Percentiles rank a stretch among this genome's conserved stretches.
Conservation (phyloP, 2,113 vertebrate species). For the Alces alces region DNA sequence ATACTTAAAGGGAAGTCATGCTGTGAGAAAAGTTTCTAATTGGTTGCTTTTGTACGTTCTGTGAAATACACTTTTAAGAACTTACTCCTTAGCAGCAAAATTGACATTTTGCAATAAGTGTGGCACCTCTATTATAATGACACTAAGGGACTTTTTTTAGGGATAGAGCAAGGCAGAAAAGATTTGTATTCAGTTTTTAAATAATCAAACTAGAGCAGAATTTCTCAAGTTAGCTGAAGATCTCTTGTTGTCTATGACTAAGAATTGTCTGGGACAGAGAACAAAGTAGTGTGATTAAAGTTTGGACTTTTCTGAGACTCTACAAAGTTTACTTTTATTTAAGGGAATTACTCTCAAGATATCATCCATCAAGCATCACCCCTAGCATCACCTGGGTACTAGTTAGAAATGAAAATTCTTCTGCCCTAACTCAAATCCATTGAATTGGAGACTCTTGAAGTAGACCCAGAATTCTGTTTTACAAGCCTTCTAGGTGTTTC, state of each 20-base stretch:
- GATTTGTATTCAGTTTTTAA: conserved; percentile 23
- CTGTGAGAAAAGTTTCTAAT: conserved; percentile 29
- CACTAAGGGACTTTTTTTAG: not conserved
- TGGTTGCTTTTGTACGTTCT: conserved; percentile 34
- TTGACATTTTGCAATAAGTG: not conserved
- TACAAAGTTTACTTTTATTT: not conserved
- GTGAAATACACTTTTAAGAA: conserved; percentile 17
- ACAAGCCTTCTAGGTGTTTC: not conserved
- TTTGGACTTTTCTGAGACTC: not conserved
- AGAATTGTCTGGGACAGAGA: not conserved
- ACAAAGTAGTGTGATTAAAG: not conserved
- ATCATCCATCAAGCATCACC: not conserved
- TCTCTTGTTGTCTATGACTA: not conserved
- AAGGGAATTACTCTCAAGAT: not conserved
- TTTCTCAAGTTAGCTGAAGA: not conserved
- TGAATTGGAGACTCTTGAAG: not conserved
- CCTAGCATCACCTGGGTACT: not conserved
- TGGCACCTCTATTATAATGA: not conserved
- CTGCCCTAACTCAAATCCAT: not conserved
- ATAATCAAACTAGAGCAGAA: conserved; percentile 40
- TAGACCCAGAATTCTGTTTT: not conserved
- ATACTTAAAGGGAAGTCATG: not conserved
- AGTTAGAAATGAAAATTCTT: conserved; percentile 1
- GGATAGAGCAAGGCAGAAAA: not conserved
- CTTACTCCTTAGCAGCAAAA: conserved; percentile 3